Conservation (phyloP, 30 jellyfish, hydroid and myxozoan species). For the Turritopsis rubra region DNA sequence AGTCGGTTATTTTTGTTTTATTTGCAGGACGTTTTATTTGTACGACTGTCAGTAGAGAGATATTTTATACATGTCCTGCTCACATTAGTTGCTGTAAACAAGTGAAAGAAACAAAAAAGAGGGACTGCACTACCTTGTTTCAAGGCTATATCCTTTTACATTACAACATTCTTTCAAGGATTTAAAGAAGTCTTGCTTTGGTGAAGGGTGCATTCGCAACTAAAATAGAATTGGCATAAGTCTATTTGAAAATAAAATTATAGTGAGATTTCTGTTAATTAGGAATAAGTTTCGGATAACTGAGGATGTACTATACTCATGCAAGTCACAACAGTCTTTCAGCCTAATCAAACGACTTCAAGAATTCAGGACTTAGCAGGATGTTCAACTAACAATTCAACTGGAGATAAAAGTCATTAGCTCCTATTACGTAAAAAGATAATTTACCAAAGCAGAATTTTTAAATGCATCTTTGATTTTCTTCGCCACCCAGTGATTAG, state of each 20-base stretch:
- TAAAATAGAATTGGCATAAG: not conserved
- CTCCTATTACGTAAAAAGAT: not conserved
- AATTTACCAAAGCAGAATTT: slow-evolving; percentile 19
- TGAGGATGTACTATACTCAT: no score
- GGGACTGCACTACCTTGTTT: slow-evolving; percentile 16
- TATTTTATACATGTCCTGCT: no score
- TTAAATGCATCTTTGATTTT: slow-evolving; percentile 18
- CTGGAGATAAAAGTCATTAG: not conserved
- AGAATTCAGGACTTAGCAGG: no score
- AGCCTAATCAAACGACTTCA: no score
- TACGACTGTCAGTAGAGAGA: no score
- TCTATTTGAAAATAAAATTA: no score
- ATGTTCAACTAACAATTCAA: not conserved
- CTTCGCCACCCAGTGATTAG: slow-evolving; percentile 44
- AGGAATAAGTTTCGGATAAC: no score
- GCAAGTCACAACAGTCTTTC: no score
- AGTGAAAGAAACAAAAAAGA: not conserved
- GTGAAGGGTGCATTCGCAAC: slow-evolving; percentile 46
- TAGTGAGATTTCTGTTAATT: no score
- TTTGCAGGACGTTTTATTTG: no score
- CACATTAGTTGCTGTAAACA: no score
- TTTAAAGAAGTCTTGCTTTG: slow-evolving; percentile 21
- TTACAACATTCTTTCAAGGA: slow-evolving; percentile 23
- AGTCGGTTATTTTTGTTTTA: no score
- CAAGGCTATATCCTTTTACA: slow-evolving; percentile 19